Percentiles rank a stretch among this genome's conserved stretches.
Evolutionary conservation across 2,888 invertebrate genomes (phyloP).

Genomic region (Ornithoptera alexandrae): DNA sequence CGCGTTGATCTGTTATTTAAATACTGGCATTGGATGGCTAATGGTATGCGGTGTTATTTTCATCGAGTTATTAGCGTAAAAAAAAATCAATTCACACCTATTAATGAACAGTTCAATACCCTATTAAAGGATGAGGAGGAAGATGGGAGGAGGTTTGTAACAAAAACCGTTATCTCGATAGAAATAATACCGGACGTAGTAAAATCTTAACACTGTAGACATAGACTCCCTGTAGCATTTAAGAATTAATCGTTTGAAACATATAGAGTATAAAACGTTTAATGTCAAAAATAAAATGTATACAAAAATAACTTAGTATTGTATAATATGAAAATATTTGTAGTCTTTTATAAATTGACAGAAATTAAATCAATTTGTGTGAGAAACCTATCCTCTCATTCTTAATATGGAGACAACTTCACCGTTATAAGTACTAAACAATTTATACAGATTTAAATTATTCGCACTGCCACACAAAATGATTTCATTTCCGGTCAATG

Average conservation of each 20-base stretch:
- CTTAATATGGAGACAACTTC: too few relatives aligned
- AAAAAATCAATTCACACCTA: too few relatives aligned
- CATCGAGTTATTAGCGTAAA: neutral
- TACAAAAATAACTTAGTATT: slow-evolving; percentile 21
- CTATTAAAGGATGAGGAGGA: too few relatives aligned
- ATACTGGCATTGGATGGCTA: slow-evolving; percentile 19
- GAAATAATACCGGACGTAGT: slow-evolving; percentile 16
- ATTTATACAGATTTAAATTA: too few relatives aligned
- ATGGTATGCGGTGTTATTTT: slow-evolving; percentile 11
- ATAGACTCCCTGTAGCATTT: slow-evolving; percentile 19
- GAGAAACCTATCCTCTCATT: neutral
- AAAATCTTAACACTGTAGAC: slow-evolving; percentile 20
- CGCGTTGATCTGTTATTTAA: slow-evolving; percentile 1
- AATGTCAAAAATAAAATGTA: slow-evolving; percentile 12
- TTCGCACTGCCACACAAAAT: neutral
- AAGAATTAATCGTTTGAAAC: slow-evolving; percentile 13
- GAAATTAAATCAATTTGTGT: slow-evolving; percentile 42
- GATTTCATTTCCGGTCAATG: slow-evolving; percentile 41
- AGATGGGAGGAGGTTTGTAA: too few relatives aligned
- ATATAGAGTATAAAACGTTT: slow-evolving; percentile 11
- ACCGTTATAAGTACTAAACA: too few relatives aligned
- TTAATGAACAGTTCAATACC: too few relatives aligned
- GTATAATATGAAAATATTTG: slow-evolving; percentile 21
- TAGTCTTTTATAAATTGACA: slow-evolving; percentile 56
- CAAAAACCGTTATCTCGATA: slow-evolving; percentile 1